Evolutionary conservation across 1,140 invertebrate genomes (phyloP), one percentile per base, ranked within the genome.

Genomic region (Dendrolimus punctatus): DNA sequence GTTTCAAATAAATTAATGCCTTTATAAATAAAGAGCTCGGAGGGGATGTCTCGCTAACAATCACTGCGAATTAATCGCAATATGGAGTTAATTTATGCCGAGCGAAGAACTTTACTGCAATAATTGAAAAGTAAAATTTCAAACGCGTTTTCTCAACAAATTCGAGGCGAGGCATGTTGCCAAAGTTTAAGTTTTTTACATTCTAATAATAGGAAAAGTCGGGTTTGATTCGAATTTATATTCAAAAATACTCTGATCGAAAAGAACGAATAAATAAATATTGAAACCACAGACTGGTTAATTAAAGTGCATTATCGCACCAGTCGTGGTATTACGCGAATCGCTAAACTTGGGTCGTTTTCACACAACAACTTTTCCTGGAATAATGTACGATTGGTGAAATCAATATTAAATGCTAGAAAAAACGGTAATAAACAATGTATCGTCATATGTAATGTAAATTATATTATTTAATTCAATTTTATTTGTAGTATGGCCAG

Each of bases 191-290:
- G 53, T 62, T 64, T 63, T 74, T 71, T 62, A 58, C 58, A 58
- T 66, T 66, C 65, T 57, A 62, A 70, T 71, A 73, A 66, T 64
- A 51, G 49, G 55, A 65, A 68, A 71, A 64, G 48, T 67, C 54
- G 54, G 60, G 53, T 53, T 58, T 44, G 46, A 46, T 38, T 60
- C 55, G 49, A 56, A 62, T 68, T 64, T 64, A 55, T 62, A 59
- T 65, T 64, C 49, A 41, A 63, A 60, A 63, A 60, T 55, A 52
- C 56, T 66, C 59, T n/a, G 6, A 52, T 55, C 45, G 47, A 43
- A 51, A 49, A 41, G 51, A 41, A 41, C 38, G 43, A 58, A 58
- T 62, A 66, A 71, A 68, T 66, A 71, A 64, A 69, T 60, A 64
- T 60, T 63, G 60, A 61, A 59, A 63, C 56, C 60, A 51, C 52